These are phyloP conservation scores for Brachionus plicatilis DNA, from an alignment of 1,140 invertebrate species.

Conservation along the genomic window DNA sequence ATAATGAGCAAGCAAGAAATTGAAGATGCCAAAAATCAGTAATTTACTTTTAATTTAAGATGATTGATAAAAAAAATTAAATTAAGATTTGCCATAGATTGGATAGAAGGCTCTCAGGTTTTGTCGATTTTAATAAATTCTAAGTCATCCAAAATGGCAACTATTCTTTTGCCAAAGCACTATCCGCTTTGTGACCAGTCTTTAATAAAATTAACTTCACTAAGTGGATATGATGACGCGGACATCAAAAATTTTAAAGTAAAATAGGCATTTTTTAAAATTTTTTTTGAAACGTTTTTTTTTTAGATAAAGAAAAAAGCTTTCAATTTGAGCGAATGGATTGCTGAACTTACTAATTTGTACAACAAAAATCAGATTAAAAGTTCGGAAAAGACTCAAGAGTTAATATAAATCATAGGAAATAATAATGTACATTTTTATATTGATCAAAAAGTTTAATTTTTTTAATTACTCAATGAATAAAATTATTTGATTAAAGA, in stretches of 20 bases:
- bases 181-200: slow-evolving; percentile 4
- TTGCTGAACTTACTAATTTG: neutral
- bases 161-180: slow-evolving; percentile 20
- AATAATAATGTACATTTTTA: neutral
- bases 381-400: neutral
- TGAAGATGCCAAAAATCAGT: slow-evolving; percentile 37
- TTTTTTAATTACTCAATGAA: too few species aligned
- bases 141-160: slow-evolving; percentile 37
- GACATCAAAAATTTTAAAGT: slow-evolving; percentile 32
- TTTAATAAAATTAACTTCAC: slow-evolving; percentile 15
- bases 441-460: too few species aligned
- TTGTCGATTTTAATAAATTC: slow-evolving; percentile 32
- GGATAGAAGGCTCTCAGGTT: slow-evolving; percentile 29
- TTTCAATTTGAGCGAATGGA: slow-evolving; percentile 5
- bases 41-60: neutral
- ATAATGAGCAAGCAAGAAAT: slow-evolving; percentile 22
- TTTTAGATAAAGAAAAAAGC: slow-evolving; percentile 9
- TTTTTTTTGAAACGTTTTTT: neutral
- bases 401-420: neutral
- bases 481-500: too few species aligned
- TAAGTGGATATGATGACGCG: neutral
- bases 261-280: neutral
- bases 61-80: neutral
- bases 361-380: slow-evolving; percentile 1
- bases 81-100: slow-evolving; percentile 36